A percentile compares a stretch with the other conserved stretches of the same genome.
These are phyloP conservation scores for Acanthopleura granulata DNA, from an alignment of 2,888 invertebrate species.

Conservation along the genomic window DNA sequence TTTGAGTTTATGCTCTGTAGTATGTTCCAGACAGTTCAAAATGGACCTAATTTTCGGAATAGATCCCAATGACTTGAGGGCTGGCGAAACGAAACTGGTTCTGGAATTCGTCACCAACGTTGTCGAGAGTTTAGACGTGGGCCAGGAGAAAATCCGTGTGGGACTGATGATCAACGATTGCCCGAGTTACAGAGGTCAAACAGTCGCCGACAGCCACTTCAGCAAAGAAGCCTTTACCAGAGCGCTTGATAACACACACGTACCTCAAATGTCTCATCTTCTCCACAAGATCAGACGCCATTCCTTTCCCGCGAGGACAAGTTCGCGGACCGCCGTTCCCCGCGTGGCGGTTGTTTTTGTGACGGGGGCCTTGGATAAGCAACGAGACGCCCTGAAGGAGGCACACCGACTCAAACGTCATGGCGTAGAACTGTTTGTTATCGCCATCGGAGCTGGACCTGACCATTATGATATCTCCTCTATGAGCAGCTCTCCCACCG, in stretches of 20 bases:
- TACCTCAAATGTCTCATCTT: neutral
- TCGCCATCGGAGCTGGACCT: neutral
- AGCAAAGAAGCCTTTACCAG: neutral
- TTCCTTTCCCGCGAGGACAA: neutral
- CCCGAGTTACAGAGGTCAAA: neutral
- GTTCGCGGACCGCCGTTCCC: neutral
- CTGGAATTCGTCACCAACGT: neutral
- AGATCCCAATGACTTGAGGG: neutral
- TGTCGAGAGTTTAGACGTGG: neutral
- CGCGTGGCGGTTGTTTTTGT: neutral
- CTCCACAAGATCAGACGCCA: neutral
- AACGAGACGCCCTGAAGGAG: neutral
- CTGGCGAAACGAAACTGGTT: neutral
- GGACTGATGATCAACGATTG: neutral
- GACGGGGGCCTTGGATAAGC: neutral
- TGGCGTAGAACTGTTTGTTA: neutral
- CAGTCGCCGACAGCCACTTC: neutral
- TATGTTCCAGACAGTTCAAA: neutral
- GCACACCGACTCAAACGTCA: neutral
- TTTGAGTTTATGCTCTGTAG: neutral
- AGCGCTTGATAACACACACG: neutral
- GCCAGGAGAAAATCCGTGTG: neutral
- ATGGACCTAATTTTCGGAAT: slow-evolving; percentile 1
- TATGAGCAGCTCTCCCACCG: neutral
- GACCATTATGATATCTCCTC: neutral